phyloP scores from a whole-genome alignment of 2,113 vertebrate genomes.

The Brienomyrus longianalis region DNA sequence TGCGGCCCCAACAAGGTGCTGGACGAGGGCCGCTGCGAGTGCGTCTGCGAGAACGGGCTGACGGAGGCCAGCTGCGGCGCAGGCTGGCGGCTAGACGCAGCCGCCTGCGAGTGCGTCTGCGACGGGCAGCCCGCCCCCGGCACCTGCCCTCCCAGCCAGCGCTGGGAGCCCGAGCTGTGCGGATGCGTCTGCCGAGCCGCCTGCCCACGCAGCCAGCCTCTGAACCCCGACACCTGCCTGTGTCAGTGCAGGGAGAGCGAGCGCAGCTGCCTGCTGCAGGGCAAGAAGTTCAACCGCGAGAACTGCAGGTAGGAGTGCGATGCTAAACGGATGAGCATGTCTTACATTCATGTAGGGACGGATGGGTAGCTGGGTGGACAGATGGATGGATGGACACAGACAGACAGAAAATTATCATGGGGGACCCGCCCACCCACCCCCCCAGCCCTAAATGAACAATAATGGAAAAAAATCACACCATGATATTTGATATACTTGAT shows the following conservation, averaged over 20 bases:
- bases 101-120: slow-evolving; percentile 58
- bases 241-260: slow-evolving; percentile 59
- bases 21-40: slow-evolving; percentile 54
- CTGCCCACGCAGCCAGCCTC: slow-evolving; percentile 55
- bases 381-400: background rate
- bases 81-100: slow-evolving; percentile 57
- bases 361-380: background rate
- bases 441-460: background rate
- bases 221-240: slow-evolving; percentile 58
- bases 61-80: slow-evolving; percentile 56
- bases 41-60: slow-evolving; percentile 58
- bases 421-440: too few relatives aligned
- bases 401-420: background rate
- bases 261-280: slow-evolving; percentile 54
- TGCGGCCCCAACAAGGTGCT: slow-evolving; percentile 58
- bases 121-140: slow-evolving; percentile 44
- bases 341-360: background rate
- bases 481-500: background rate
- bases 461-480: background rate
- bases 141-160: slow-evolving; percentile 51
- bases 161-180: slow-evolving; percentile 57
- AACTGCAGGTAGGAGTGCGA: slow-evolving; percentile 52
- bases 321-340: background rate
- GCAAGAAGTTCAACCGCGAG: slow-evolving; percentile 54
- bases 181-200: slow-evolving; percentile 51